Conservation (phyloP, 1,140 invertebrate species). For the Zaprionus taronus region DNA sequence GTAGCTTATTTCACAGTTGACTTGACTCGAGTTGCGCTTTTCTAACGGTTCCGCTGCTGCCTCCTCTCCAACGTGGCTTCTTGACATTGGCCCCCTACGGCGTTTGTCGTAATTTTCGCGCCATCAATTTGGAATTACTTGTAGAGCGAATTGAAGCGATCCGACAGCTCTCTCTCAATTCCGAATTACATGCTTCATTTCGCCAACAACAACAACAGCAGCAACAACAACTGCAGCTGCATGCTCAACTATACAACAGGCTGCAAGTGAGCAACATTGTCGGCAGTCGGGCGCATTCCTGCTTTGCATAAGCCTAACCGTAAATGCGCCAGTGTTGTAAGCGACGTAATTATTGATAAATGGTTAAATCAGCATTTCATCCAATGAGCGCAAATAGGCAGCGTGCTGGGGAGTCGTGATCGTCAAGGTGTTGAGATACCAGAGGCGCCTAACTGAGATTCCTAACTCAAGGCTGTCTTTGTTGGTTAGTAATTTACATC, state of each 20-base stretch:
- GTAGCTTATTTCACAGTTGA: constrained; percentile 74
- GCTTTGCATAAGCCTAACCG: constrained; percentile 63
- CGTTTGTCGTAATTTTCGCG: constrained; percentile 79
- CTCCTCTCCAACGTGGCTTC: constrained; percentile 43
- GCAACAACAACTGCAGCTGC: constrained; percentile 42
- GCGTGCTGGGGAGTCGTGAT: neutral
- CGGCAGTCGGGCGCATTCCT: constrained; percentile 49
- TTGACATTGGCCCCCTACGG: constrained; percentile 58
- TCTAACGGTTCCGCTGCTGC: constrained; percentile 63
- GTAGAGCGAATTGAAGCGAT: constrained; percentile 42
- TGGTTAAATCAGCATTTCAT: constrained; percentile 37
- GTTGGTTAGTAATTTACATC: neutral
- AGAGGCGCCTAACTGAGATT: neutral
- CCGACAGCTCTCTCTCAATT: constrained; percentile 35
- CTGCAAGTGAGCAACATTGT: constrained; percentile 25
- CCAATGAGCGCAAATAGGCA: neutral
- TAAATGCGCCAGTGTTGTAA: constrained; percentile 45
- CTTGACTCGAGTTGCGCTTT: constrained; percentile 43
- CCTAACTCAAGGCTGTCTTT: neutral
- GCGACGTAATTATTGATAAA: constrained; percentile 71
- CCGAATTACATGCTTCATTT: constrained; percentile 78
- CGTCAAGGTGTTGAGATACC: neutral
- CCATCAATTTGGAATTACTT: constrained; percentile 78
- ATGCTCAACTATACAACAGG: neutral
- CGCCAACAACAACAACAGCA: constrained; percentile 42